A percentile compares a stretch with the other conserved stretches of the same genome.
phyloP scores from a whole-genome alignment of 2,888 invertebrate species.

The Pyrrhosoma nymphula region DNA sequence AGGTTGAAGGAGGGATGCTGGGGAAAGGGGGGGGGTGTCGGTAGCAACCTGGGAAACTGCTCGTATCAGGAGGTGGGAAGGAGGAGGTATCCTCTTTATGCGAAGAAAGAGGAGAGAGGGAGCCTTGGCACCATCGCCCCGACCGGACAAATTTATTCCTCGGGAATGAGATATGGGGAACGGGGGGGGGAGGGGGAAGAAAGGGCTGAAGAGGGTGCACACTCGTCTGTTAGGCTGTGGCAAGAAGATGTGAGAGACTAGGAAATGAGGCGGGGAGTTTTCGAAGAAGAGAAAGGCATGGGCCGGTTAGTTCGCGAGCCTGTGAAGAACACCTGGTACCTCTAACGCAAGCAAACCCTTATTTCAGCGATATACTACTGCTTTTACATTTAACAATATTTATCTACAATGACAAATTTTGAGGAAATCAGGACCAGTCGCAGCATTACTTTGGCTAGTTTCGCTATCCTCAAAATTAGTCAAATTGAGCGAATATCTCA shows the following conservation, averaged over 20 bases:
- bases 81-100: background rate
- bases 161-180: constrained; percentile 37
- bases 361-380: too few species aligned
- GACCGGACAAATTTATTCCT: constrained; percentile 53
- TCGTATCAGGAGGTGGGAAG: constrained; percentile 15
- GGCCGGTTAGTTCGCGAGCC: background rate
- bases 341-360: background rate
- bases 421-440: too few species aligned
- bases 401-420: too few species aligned
- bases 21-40: too few species aligned
- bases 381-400: too few species aligned
- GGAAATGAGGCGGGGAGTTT: too few species aligned
- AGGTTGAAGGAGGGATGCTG: background rate
- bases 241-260: background rate
- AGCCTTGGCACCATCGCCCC: background rate
- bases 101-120: background rate
- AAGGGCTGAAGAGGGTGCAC: too few species aligned
- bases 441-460: too few species aligned
- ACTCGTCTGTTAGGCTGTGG: background rate
- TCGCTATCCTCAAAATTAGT: too few species aligned
- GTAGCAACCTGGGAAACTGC: constrained; percentile 31
- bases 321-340: constrained; percentile 46
- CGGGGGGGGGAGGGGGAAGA: background rate
- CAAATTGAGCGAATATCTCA: too few species aligned
- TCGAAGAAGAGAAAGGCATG: background rate